Conservation (phyloP, 2,888 invertebrate species). For the Asteroscopus sphinx region DNA sequence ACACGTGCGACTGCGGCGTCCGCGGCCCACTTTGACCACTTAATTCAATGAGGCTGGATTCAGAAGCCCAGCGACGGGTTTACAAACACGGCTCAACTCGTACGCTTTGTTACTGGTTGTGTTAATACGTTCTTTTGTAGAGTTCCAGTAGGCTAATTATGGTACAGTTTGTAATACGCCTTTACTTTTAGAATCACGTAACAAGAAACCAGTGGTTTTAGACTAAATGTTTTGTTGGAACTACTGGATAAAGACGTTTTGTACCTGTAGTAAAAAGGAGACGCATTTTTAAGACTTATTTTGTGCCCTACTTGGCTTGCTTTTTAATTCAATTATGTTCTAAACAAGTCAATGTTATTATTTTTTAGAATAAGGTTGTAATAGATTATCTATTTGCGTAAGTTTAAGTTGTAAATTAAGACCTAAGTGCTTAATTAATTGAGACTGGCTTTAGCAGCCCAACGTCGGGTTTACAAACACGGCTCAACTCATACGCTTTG, state of each 20-base stretch:
- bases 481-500: constrained; percentile 61
- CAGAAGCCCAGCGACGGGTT: too few relatives aligned
- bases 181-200: constrained; percentile 28
- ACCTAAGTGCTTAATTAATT: constrained; percentile 83
- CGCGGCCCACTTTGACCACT: constrained; percentile 74
- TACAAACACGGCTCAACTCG: constrained; percentile 65
- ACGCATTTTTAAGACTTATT: too few relatives aligned
- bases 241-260: too few relatives aligned
- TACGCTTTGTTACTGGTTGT: constrained; percentile 58
- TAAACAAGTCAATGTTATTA: too few relatives aligned
- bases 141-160: constrained; percentile 49
- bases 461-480: constrained; percentile 67
- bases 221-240: too few relatives aligned
- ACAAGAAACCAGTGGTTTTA: too few relatives aligned
- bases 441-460: constrained; percentile 67
- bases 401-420: too few relatives aligned
- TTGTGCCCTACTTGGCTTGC: too few relatives aligned
- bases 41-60: constrained; percentile 77
- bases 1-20: constrained; percentile 69
- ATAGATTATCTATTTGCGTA: too few relatives aligned
- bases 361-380: too few relatives aligned
- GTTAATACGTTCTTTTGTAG: constrained; percentile 56
- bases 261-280: too few relatives aligned
- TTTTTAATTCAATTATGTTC: too few relatives aligned
- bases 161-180: constrained; percentile 32